Base-by-base conservation (phyloP, 1,140 invertebrate species). In the Gonioctena quinquepunctata region DNA sequence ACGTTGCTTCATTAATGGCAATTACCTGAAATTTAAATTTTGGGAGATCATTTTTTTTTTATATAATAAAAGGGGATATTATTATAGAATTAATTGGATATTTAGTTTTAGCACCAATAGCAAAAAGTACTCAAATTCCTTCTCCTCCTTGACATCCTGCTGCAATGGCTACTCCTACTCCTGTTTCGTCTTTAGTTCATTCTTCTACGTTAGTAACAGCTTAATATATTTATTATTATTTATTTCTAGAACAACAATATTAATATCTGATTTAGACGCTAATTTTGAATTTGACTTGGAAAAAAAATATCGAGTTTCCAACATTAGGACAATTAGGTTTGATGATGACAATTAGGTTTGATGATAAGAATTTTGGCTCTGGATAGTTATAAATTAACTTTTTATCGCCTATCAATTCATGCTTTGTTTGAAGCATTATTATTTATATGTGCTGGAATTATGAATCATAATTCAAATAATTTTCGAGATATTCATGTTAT, bases 161-260 rank as follows among this genome's bases (percentile, higher is more conserved):
- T 3, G 90, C 90, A 25, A 92, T 92, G 81, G 87, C 89, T 1
- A 90, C 90, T 48, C 89, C 90, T 48, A 91, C 89, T 13, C 89
- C 90, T 49, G 86, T 92, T 72, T 91, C 90, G 56, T 86, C 90
- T 57, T 88, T 92, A 83, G 89, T 92, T 81, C 89, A 92, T 87
- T 92, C 90, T 72, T 92, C 90, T 25, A 92, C 90, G 70, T 86
- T 92, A 77, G 90, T 92, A 0, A 91, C 90, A 27, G 89, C 89
- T 57, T 76, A 61, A 52, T 73, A 60, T 48, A 48, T 23, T 57
- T 77, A 67, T 69, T 75, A 69, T 74, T 79, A 76, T 85, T 83
- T 80, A 78, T 86, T 79, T 79, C 82, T 60, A 80, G 81, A 2
- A 75, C 86, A 75, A 90, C 88, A 8, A 88, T 90, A 83, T 86